Evolutionary conservation across 37 sponge, comb jelly and placozoan genomes (phyloP), one percentile per base, ranked within the genome.

Genomic region (Axinella damicornis): DNA sequence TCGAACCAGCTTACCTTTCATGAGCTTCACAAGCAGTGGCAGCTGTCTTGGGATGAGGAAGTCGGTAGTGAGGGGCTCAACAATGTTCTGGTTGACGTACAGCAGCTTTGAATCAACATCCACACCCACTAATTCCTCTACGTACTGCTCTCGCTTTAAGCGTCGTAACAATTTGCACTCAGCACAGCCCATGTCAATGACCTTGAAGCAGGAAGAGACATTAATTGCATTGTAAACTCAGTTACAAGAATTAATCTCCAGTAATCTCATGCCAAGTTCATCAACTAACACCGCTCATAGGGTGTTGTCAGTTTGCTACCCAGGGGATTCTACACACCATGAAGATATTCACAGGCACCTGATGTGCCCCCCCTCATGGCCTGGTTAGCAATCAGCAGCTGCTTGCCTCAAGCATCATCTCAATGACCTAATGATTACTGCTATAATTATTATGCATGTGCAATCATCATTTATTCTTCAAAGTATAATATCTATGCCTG

Each of bases 171-270:
- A 75, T 9, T 80, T 87, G 34, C 92, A 89, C 59, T 93, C 94
- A 0, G 94, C 87, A 80, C 95, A 92, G 53, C 98, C 98, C 65
- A 98, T 75, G 58, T 98, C 98, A 21, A 93, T 81, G 34, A 97
- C 91, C 92, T 91, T 52, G 27, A 80, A 1, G 55, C 24, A 74
- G 5, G 31, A 2, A 15, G 19, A 72, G 15, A 40, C 73, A 72
- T 52, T 22, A 46, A n/a, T 19, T 18, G 17, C 19, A 20, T 11
- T 30, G 2, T 24, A 11, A 65, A 9, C 78, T 33, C 15, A 59
- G 9, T 20, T 77, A 59, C 57, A 85, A 32, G 2, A 65, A 68
- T 41, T 71, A 4, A 53, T 41, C n/a, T n/a, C n/a, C n/a, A n/a
- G n/a, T n/a, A n/a, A n/a, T n/a, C n/a, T n/a, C n/a, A n/a, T n/a